Base-by-base conservation (phyloP, 1,140 invertebrate species). In the Zaprionus ornatus region DNA sequence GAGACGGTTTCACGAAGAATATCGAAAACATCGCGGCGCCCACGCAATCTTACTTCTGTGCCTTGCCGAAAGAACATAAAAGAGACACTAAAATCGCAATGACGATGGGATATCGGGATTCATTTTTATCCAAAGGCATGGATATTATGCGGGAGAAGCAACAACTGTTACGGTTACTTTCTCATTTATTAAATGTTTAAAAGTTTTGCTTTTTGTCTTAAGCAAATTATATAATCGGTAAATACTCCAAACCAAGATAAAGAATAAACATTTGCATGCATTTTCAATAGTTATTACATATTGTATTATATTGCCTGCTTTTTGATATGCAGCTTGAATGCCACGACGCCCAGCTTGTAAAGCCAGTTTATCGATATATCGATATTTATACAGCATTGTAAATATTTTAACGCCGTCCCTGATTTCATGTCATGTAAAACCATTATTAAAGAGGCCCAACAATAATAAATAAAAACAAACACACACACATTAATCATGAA, bases 31-130 rank as follows among this genome's bases (percentile, higher is more conserved):
- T 19, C 37, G 64, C 13, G 25, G 32, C 35, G 13, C 76, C 76
- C 37, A 78, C 76, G 72, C 72, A 75, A 42, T 40, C 55, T 70
- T 59, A 54, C 35, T 65, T 63, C 21, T 72, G 54, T 52, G 12
- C 23, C 12, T 60, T 17, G 23, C 10, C 55, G 12, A 65, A 72
- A 65, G 52, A 72, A 57, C 62, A 65, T 65, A 50, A 72, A 57
- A 59, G 67, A 32, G 12, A 63, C 25, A 37, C 17, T 32, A 15
- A 56, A 66, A 42, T 56, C 21, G n/a, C 21, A 5, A 65, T 57
- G 23, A 35, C 35, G 29, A 29, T 52, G 17, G 17, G 15, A 27
- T 48, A 50, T 27, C 15, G 52, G 40, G 40, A 45, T 23, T 55
- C n/a, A n/a, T 55, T 50, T 50, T 23, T 23, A 25, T 29, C 19